phyloP scores from a whole-genome alignment of 2,113 vertebrate species.

The Galeopterus variegatus region DNA sequence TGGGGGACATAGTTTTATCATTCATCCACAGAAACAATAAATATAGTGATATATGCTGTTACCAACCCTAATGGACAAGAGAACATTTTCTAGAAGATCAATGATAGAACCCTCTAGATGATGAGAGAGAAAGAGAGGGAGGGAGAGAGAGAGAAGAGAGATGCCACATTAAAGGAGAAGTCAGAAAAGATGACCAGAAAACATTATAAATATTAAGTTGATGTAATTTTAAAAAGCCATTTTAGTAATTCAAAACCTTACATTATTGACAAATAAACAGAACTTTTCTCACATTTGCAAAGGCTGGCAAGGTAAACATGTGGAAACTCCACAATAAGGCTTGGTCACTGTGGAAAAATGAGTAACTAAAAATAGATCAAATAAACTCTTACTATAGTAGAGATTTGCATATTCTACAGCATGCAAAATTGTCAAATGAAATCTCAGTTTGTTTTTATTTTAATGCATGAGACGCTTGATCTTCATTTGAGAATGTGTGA shows the following conservation, averaged over 20 bases:
- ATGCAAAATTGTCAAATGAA: constrained; percentile 69
- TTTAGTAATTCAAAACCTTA: not conserved
- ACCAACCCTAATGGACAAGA: not conserved
- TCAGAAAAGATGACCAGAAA: not conserved
- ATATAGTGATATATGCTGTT: not conserved
- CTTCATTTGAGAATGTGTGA: constrained; percentile 60
- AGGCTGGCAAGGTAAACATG: not conserved
- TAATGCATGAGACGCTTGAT: constrained; percentile 66
- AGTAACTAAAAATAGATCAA: constrained; percentile 64
- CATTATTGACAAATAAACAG: not conserved
- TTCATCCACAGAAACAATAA: not conserved
- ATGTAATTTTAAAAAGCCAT: not conserved
- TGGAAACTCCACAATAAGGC: constrained; percentile 1
- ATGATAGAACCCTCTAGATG: not conserved
- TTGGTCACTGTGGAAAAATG: not conserved
- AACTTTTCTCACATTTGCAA: not conserved
- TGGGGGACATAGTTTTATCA: not conserved
- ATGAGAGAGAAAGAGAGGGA: not conserved
- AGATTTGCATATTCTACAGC: constrained; percentile 63
- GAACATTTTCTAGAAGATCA: not conserved
- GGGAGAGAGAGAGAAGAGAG: not conserved
- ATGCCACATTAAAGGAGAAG: not conserved
- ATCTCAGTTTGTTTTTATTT: constrained; percentile 73
- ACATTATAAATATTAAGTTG: not conserved
- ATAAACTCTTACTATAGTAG: constrained; percentile 40